Evolutionary conservation across 2,113 vertebrate genomes (phyloP).

Genomic region (Misgurnus mizolepis): DNA sequence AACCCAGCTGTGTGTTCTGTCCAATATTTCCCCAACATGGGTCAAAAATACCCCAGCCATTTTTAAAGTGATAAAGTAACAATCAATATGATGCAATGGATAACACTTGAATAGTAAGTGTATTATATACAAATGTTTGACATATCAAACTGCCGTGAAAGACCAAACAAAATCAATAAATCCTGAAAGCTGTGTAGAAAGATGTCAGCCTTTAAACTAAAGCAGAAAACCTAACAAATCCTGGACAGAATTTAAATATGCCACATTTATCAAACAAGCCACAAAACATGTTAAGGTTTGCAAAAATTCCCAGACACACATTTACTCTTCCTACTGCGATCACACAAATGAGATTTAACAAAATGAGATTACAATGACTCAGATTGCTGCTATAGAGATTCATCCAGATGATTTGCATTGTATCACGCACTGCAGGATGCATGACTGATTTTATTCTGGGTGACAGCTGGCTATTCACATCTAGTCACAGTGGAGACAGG

Average conservation of each 20-base stretch:
- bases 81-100: too few species aligned
- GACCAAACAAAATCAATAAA: too few species aligned
- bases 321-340: neutral
- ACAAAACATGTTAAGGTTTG: neutral
- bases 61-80: too few species aligned
- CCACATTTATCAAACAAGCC: neutral
- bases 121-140: too few species aligned
- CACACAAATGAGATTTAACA: conserved; percentile 59
- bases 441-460: conserved; percentile 25
- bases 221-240: too few species aligned
- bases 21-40: too few species aligned
- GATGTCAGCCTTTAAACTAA: too few species aligned
- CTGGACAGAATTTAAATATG: neutral
- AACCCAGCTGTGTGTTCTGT: too few species aligned
- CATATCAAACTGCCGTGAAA: too few species aligned
- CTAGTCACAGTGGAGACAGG: neutral
- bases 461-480: conserved; percentile 34
- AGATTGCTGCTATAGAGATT: conserved; percentile 8
- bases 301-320: conserved; percentile 19
- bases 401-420: conserved; percentile 63
- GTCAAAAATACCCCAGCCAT: too few species aligned
- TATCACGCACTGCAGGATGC: conserved; percentile 32
- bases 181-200: too few species aligned
- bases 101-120: too few species aligned
- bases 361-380: conserved; percentile 57